Base-by-base conservation (phyloP, 2,888 invertebrate genomes). In the Dynastes hyllus region DNA sequence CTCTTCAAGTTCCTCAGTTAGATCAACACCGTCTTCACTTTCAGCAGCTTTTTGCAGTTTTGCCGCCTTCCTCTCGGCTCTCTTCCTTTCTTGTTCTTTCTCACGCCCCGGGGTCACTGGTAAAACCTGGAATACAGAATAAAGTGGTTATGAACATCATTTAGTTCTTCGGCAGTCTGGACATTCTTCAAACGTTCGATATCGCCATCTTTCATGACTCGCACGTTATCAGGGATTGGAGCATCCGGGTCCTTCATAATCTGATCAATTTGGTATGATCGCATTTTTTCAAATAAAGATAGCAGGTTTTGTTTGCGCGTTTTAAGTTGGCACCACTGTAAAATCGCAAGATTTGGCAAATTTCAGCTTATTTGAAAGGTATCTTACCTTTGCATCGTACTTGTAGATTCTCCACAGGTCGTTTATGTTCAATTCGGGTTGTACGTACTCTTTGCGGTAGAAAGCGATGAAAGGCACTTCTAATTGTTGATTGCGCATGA, bases 381-480 rank as follows among this genome's bases (percentile, higher is more conserved):
- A 29, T 58, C 58, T 81, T 75, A 82, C 81, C 76, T 82, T 83
- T 2, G 83, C 82, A 61, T 83, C 83, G 66, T 78, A 83, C 66
- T 81, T 95, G 90, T 97, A 99, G n/a, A 99, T 95, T 87, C 96
- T 97, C 99, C 99, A 99, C 45, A 99, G 90, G 87, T 99, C 99
- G 85, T 97, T 97, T 76, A 98, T 97, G 83, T 94, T 96, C 29
- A 99, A 90, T 86, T 98, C 98, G 0, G 98, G 97, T 85, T 96
- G 95, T 0, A 99, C 97, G 85, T 98, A 98, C 88, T 99, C 99
- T 88, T 99, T 99, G 37, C 99, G 93, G 88, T 99, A 99, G 89
- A 98, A 98, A 0, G 98, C 97, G 84, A 99, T 99, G 88, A 99
- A 99, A 0, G 99, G 99, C 61, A 99, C 98, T 90, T 99, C 99